phyloP scores from a whole-genome alignment of 1,140 invertebrate genomes.

The Calephelis virginiensis region DNA sequence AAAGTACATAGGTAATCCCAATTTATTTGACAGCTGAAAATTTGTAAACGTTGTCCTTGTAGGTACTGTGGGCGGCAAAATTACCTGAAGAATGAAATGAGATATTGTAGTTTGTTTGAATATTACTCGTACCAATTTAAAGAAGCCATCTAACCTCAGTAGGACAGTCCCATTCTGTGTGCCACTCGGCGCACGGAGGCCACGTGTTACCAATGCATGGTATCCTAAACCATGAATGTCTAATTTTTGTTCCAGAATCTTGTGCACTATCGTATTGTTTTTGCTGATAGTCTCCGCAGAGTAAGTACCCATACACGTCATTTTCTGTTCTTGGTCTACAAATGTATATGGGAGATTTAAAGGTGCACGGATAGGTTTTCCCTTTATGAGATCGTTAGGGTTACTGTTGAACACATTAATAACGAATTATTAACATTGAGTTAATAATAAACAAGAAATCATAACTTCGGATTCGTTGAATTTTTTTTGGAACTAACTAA shows the following conservation, averaged over 20 bases:
- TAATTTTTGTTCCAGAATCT: constrained; percentile 36
- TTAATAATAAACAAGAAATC: too few species aligned
- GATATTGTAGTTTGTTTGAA: not conserved
- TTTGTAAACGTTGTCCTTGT: constrained; percentile 60
- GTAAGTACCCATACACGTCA: constrained; percentile 56
- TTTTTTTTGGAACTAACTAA: too few species aligned
- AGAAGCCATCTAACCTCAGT: constrained; percentile 33
- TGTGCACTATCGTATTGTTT: constrained; percentile 40
- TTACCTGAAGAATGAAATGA: constrained; percentile 41
- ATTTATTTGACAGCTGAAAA: constrained; percentile 65
- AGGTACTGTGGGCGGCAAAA: constrained; percentile 63
- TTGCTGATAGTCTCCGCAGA: constrained; percentile 63
- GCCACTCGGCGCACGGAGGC: constrained; percentile 58
- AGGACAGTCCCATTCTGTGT: constrained; percentile 58
- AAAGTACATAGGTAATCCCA: constrained; percentile 61
- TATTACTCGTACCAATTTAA: not conserved
- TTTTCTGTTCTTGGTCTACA: constrained; percentile 56
- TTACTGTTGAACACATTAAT: too few species aligned
- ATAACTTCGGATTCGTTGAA: too few species aligned
- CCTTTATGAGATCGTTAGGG: too few species aligned
- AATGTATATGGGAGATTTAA: not conserved
- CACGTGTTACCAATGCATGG: constrained; percentile 67
- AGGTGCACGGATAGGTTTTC: too few species aligned
- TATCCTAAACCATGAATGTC: constrained; percentile 62
- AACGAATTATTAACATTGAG: too few species aligned